Percentiles rank a stretch among this genome's conserved stretches.
These are phyloP conservation scores for Popillia japonica DNA, from an alignment of 1,140 invertebrate species.

Conservation along the genomic window DNA sequence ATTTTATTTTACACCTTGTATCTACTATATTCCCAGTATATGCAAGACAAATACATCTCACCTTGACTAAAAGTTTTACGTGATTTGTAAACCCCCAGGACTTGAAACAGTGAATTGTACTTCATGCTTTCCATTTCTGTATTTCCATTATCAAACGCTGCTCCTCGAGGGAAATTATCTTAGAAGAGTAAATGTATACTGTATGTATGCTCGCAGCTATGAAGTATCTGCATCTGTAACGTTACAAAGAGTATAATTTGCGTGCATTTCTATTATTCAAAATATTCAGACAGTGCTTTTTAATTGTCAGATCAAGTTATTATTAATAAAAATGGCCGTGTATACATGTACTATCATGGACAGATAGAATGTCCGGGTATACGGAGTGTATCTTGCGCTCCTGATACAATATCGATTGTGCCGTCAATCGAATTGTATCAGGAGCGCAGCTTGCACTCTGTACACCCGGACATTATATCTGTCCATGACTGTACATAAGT, in stretches of 20 bases:
- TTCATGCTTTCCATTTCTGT: background rate
- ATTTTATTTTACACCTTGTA: no score
- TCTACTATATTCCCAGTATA: no score
- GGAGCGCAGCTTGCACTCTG: no score
- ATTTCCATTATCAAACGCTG: background rate
- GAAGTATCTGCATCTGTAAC: background rate
- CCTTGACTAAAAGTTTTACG: background rate
- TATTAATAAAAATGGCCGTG: no score
- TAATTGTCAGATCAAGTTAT: background rate
- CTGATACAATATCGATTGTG: no score
- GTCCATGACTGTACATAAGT: no score
- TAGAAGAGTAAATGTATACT: background rate
- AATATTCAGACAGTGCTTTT: background rate
- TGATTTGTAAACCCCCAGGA: background rate
- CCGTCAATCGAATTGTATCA: no score
- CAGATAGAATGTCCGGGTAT: no score
- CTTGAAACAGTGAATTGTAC: background rate
- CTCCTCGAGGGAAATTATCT: background rate
- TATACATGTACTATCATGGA: no score
- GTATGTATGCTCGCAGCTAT: background rate
- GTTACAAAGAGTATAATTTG: background rate
- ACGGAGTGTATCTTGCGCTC: no score
- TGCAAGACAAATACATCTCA: no score
- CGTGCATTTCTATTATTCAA: background rate
- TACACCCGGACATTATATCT: no score